Percentiles rank a stretch among this genome's conserved stretches.
Conservation (phyloP, 1,140 invertebrate genomes). For the Lithobius niger region DNA sequence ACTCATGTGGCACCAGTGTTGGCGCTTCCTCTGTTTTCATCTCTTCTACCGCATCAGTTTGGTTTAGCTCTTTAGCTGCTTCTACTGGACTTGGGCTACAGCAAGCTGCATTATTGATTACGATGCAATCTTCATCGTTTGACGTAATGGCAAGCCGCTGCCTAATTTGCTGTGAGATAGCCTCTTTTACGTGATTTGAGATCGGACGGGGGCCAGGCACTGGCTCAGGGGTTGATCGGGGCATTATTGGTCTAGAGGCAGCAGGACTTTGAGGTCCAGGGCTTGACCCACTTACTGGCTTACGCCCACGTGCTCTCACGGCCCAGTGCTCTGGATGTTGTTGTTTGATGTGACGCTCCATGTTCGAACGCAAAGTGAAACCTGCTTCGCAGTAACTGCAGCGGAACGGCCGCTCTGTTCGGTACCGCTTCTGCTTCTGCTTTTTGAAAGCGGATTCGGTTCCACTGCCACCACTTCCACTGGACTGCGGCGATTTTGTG, state of each 20-base stretch:
- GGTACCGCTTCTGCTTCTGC: conserved; percentile 74
- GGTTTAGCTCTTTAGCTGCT: conserved; percentile 9
- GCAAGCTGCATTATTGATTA: too few species aligned
- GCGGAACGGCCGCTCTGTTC: conserved; percentile 77
- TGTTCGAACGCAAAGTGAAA: conserved; percentile 79
- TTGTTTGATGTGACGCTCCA: conserved; percentile 86
- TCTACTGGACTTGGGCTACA: too few species aligned
- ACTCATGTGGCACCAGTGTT: conserved; percentile 15
- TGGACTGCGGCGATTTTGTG: conserved; percentile 36
- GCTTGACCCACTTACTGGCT: conserved; percentile 12
- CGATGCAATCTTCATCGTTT: background rate
- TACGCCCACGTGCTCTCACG: conserved; percentile 3
- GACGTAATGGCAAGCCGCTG: conserved; percentile 2
- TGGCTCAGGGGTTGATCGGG: background rate
- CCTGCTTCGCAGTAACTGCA: conserved; percentile 76
- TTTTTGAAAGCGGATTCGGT: conserved; percentile 71
- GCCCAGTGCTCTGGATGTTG: conserved; percentile 75
- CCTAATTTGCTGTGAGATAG: conserved; percentile 10
- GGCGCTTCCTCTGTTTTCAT: conserved; percentile 12
- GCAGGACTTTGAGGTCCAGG: conserved; percentile 9
- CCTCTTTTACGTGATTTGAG: conserved; percentile 9
- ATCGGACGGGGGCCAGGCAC: background rate
- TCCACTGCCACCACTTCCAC: conserved; percentile 68
- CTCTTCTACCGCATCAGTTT: conserved; percentile 15
- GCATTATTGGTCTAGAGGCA: background rate